Evolutionary conservation across 2,113 vertebrate species (phyloP).

Genomic region (Hiodon tergisus): DNA sequence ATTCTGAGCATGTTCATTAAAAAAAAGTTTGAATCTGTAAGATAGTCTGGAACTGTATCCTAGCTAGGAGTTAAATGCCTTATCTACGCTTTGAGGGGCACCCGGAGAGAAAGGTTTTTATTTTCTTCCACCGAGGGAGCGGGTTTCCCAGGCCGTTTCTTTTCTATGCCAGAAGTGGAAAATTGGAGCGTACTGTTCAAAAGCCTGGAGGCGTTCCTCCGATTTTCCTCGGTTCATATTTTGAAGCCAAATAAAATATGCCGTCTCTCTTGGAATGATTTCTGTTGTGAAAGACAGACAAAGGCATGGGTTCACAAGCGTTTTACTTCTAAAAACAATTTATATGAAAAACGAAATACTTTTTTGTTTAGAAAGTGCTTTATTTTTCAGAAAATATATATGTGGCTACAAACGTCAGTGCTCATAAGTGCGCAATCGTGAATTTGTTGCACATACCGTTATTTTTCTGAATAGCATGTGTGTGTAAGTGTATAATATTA

Average conservation of each 20-base stretch:
- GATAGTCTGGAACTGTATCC: background rate
- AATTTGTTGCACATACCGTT: too few relatives aligned
- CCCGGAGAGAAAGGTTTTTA: slow-evolving; percentile 22
- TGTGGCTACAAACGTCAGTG: background rate
- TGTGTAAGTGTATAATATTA: background rate
- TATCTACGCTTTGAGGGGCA: background rate
- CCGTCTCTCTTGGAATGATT: slow-evolving; percentile 29
- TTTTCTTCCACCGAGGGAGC: slow-evolving; percentile 32
- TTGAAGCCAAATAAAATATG: slow-evolving; percentile 44
- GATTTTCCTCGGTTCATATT: slow-evolving; percentile 67
- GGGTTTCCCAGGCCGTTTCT: slow-evolving; percentile 51
- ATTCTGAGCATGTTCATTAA: background rate
- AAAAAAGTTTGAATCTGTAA: background rate
- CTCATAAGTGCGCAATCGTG: background rate
- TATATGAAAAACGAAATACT: background rate
- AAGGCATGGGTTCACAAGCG: slow-evolving; percentile 16
- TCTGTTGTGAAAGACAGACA: slow-evolving; percentile 5
- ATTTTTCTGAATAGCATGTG: background rate
- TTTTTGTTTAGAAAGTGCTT: too few relatives aligned
- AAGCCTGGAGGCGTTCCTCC: slow-evolving; percentile 58
- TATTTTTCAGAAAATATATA: background rate
- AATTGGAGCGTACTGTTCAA: slow-evolving; percentile 57
- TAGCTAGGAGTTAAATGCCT: background rate
- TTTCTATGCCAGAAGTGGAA: slow-evolving; percentile 58
- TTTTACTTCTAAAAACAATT: background rate